Base-by-base conservation (phyloP, 2,113 vertebrate genomes). In the Ochotona princeps region DNA sequence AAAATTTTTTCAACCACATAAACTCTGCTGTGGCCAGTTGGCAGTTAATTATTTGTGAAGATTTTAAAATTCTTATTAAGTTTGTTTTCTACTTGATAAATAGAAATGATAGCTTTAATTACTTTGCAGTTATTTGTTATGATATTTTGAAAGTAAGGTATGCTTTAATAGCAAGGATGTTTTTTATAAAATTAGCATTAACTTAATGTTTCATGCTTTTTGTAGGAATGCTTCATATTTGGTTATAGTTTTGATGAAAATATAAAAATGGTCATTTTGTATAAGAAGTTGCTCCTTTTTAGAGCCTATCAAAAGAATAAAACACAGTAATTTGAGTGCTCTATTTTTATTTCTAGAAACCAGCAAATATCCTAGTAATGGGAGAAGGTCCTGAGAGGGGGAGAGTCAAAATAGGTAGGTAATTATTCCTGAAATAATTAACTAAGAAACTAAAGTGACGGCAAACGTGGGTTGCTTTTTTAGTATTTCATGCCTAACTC, bases 341-440 rank as follows among this genome's bases (percentile, higher is more conserved):
- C 92, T 97, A 85, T 96, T 97, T 98, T 97, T 98, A 60, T 98
- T 97, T 98, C 72, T 98, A 99, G 99, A 99, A 99, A 98, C 99
- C 99, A 98, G 99, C 99, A 98, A 99, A 99, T 97, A 99, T 99
- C 98, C 98, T 99, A 98, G 99, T 99, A 97, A 99, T 99, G 99
- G 99, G 99, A 96, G 99, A 99, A 98, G 99, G 99, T 94, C 98
- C 98, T 35, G 99, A 99, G 97, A 98, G 99, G 97, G 99, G 99
- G 97, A 98, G 99, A 98, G 99, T 99, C 96, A 99, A 99, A 98
- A 99, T 99, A 97, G 99, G 99, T 98, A 98, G 96, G 97, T 98
- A 98, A 97, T 92, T 90, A 95, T 94, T 94, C 85, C 66, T 96
- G 51, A 95, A 92, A 74, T 83, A 93, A 94, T 65, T 85, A 78